These are phyloP conservation scores for Crioceris asparagi DNA, from an alignment of 2,888 invertebrate species.

Conservation along the genomic window DNA sequence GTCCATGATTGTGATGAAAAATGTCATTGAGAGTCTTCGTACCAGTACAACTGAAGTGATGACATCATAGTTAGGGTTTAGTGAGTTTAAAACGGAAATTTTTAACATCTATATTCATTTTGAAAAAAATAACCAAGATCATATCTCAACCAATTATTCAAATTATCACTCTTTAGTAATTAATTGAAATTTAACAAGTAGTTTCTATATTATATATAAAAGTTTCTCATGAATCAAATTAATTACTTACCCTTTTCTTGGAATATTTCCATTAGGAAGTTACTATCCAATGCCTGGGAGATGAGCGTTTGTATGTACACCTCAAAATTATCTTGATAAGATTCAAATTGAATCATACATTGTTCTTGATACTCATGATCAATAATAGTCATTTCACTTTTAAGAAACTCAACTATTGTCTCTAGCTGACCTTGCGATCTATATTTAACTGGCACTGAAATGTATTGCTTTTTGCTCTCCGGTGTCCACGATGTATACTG, in stretches of 20 bases:
- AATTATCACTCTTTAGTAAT: no score
- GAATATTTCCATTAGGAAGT: constrained; percentile 81
- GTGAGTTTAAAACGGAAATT: no score
- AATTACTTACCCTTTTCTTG: constrained; percentile 71
- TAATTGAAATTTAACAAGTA: no score
- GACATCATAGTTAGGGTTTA: no score
- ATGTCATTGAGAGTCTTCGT: no score
- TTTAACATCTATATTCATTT: no score
- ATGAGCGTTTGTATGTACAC: constrained; percentile 86
- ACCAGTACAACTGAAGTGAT: no score
- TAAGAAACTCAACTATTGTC: constrained; percentile 69
- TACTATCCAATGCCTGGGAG: constrained; percentile 80
- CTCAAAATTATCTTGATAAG: constrained; percentile 80
- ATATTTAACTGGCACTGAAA: constrained; percentile 67
- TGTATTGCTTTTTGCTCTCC: constrained; percentile 69
- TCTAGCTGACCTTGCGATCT: constrained; percentile 65
- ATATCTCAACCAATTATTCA: no score
- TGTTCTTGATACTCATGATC: constrained; percentile 61
- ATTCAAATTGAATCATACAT: constrained; percentile 63
- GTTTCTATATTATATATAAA: no score
- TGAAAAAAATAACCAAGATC: no score
- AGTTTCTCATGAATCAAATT: no score
- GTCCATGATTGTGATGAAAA: no score
- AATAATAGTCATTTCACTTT: constrained; percentile 58
- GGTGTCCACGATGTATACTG: constrained; percentile 81